A percentile compares a stretch with the other conserved stretches of the same genome.
phyloP scores from a whole-genome alignment of 2,113 vertebrate genomes.

The Herpailurus yagouaroundi region DNA sequence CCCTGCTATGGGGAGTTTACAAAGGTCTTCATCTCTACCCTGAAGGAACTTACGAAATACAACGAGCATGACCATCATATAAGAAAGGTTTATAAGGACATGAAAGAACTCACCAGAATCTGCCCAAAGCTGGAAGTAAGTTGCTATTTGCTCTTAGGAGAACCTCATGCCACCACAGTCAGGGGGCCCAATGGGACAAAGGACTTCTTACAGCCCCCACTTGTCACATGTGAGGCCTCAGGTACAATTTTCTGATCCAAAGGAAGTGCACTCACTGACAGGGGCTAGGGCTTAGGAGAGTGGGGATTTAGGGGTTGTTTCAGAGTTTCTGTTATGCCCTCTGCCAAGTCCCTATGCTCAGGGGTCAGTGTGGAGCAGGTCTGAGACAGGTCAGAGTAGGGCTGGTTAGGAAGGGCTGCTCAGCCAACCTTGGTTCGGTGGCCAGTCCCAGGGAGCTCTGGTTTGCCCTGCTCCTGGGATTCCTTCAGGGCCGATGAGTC shows the following conservation, averaged over 20 bases:
- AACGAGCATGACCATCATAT: background rate
- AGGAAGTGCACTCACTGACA: background rate
- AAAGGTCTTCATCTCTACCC: constrained; percentile 44
- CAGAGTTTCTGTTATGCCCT: background rate
- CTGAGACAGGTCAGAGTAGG: background rate
- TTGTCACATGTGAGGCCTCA: background rate
- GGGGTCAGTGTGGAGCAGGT: background rate
- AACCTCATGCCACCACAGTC: background rate
- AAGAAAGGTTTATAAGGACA: constrained; percentile 39
- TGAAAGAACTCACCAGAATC: constrained; percentile 25
- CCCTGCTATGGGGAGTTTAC: constrained; percentile 62
- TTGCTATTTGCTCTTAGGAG: constrained; percentile 7
- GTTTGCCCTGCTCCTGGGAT: background rate
- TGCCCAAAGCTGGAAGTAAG: constrained; percentile 62
- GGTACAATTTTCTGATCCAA: background rate
- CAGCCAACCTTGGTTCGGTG: background rate
- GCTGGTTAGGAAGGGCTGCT: background rate
- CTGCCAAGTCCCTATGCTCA: background rate
- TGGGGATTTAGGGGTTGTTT: background rate
- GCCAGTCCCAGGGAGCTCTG: background rate
- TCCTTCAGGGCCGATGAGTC: background rate
- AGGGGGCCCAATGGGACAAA: background rate
- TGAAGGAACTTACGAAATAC: background rate
- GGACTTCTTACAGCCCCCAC: background rate
- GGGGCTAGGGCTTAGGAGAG: background rate